Conservation (phyloP, 2,888 invertebrate genomes). For the Temnothorax rugatulus region DNA sequence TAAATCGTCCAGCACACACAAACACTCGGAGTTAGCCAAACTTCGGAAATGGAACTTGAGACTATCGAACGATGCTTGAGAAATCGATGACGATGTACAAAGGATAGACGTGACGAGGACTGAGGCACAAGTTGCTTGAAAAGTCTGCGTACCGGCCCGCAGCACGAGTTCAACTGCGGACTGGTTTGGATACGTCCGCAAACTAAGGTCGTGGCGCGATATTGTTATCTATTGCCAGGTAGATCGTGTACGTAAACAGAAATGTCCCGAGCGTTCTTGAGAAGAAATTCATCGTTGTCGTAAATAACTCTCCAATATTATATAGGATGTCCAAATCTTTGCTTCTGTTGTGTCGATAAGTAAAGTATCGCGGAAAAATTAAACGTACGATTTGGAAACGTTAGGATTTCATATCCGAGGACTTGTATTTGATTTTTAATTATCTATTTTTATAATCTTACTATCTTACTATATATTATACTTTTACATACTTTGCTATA, state of each 20-base stretch:
- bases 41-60: neutral
- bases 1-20: neutral
- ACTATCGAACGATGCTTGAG: slow-evolving; percentile 13
- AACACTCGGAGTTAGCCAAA: slow-evolving; percentile 17
- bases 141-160: slow-evolving; percentile 20
- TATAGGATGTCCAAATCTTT: neutral
- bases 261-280: slow-evolving; percentile 2
- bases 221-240: neutral
- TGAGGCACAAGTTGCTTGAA: neutral
- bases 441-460: neutral
- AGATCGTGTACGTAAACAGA: slow-evolving; percentile 28
- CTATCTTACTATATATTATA: neutral
- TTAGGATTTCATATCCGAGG: neutral
- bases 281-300: slow-evolving; percentile 10
- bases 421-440: neutral
- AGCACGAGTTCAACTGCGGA: slow-evolving; percentile 32
- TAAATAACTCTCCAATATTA: slow-evolving; percentile 22
- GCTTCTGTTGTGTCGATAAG: neutral
- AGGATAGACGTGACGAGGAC: neutral
- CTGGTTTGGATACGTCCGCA: neutral
- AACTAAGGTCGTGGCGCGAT: slow-evolving; percentile 31
- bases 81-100: slow-evolving; percentile 21
- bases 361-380: neutral
- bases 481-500: neutral
- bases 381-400: neutral